Conservation (phyloP, 2,888 invertebrate genomes). For the Andrena chrysosceles region DNA sequence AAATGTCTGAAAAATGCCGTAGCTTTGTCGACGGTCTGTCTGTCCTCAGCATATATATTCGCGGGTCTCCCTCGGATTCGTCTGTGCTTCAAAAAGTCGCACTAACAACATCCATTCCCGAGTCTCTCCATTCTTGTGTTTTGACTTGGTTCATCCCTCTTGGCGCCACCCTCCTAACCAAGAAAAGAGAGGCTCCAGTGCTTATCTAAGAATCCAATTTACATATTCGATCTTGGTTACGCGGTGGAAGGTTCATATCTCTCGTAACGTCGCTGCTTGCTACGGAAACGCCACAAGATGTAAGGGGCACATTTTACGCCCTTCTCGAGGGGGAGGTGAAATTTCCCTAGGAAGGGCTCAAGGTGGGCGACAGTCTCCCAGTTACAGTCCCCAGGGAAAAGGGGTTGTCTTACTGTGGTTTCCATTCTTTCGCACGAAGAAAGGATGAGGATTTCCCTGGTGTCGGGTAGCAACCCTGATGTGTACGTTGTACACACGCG, state of each 20-base stretch:
- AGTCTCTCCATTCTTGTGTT: not conserved
- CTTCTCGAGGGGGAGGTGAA: not conserved
- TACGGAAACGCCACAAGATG: not conserved
- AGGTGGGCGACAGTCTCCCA: no score
- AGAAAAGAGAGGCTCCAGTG: not conserved
- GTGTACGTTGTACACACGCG: conserved; percentile 20
- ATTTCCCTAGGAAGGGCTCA: not conserved
- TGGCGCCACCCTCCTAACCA: not conserved
- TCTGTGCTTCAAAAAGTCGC: not conserved
- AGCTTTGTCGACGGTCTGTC: not conserved
- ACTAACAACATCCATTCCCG: not conserved
- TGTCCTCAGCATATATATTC: not conserved
- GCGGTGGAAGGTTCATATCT: not conserved
- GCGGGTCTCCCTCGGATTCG: not conserved
- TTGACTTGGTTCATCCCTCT: not conserved
- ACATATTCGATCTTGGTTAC: conserved; percentile 16
- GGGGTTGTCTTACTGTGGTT: not conserved
- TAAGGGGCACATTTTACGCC: not conserved
- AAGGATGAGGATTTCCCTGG: not conserved
- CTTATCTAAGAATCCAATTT: conserved; percentile 25
- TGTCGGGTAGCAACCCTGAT: conserved; percentile 12
- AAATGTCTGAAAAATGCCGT: not conserved
- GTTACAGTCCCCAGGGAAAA: not conserved
- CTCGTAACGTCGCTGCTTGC: not conserved
- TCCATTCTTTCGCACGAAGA: not conserved